Percentiles rank a stretch among this genome's conserved stretches.
Conservation (phyloP, 2,113 vertebrate genomes). For the Macrotis lagotis region DNA sequence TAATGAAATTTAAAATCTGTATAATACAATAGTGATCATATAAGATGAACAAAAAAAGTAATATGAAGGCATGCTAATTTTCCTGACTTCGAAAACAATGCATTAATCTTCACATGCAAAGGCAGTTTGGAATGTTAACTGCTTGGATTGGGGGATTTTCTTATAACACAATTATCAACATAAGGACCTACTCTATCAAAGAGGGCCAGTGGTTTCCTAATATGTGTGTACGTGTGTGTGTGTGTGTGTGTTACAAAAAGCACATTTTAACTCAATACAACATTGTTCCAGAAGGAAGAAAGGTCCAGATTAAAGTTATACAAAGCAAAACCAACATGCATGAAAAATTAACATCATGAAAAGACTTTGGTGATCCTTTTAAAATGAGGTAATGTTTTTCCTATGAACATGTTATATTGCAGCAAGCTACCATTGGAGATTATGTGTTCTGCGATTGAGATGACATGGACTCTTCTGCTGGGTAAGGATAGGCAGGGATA, state of each 20-base stretch:
- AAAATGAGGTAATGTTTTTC: conserved; percentile 44
- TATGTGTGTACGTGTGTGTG: neutral
- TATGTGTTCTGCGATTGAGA: conserved; percentile 49
- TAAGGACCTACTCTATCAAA: neutral
- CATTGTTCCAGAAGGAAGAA: conserved; percentile 29
- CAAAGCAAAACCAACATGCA: conserved; percentile 52
- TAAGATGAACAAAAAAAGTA: neutral
- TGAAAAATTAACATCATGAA: conserved; percentile 58
- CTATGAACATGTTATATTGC: conserved; percentile 49
- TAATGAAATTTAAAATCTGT: neutral
- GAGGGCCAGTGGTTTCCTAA: neutral
- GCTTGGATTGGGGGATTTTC: neutral
- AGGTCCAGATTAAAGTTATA: conserved; percentile 28
- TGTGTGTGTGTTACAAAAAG: neutral
- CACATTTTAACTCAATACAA: conserved; percentile 43
- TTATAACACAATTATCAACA: neutral
- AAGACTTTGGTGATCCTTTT: conserved; percentile 46
- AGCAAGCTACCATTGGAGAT: conserved; percentile 44
- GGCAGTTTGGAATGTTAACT: neutral
- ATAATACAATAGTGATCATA: neutral
- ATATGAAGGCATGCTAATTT: neutral
- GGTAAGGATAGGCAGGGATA: conserved; percentile 43
- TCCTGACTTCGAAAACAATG: neutral
- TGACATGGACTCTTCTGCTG: conserved; percentile 60
- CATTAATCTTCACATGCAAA: neutral